phyloP scores from a whole-genome alignment of 2,113 vertebrate species.

The Daphoenositta chrysoptera region DNA sequence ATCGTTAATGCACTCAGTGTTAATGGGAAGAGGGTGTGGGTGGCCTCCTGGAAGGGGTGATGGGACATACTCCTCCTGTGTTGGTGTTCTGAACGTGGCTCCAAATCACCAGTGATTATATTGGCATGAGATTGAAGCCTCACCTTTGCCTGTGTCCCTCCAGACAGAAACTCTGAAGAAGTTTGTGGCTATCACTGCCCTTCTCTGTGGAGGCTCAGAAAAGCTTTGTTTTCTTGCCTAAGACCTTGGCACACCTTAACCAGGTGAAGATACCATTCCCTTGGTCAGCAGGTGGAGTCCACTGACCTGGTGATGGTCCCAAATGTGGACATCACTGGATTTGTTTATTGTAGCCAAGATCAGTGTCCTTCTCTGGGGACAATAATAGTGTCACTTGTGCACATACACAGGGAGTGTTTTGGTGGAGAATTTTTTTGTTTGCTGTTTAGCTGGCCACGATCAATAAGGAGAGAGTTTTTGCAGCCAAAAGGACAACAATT shows the following conservation, averaged over 20 bases:
- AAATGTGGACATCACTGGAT: fast-evolving
- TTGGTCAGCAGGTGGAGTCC: not conserved
- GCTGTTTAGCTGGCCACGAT: not conserved
- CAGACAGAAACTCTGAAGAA: not conserved
- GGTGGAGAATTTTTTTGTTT: not conserved
- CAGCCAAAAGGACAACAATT: not conserved
- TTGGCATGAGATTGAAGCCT: not conserved
- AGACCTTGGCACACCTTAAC: not conserved
- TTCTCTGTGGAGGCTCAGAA: not conserved
- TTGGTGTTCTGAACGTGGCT: not conserved
- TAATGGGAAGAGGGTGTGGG: not conserved
- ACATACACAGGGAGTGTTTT: not conserved
- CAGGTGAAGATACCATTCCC: not conserved
- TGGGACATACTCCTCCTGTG: not conserved
- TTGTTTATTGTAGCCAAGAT: not conserved
- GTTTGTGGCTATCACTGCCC: not conserved
- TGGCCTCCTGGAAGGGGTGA: not conserved
- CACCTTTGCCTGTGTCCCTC: not conserved
- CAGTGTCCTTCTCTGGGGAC: not conserved
- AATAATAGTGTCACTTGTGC: fast-evolving
- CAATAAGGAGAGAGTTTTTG: not conserved
- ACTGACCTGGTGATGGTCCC: not conserved
- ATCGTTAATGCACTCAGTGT: fast-evolving
- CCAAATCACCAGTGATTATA: fast-evolving
- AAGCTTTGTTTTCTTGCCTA: not conserved